Conservation (phyloP, 2,113 vertebrate species). For the Oncorhynchus tshawytscha region DNA sequence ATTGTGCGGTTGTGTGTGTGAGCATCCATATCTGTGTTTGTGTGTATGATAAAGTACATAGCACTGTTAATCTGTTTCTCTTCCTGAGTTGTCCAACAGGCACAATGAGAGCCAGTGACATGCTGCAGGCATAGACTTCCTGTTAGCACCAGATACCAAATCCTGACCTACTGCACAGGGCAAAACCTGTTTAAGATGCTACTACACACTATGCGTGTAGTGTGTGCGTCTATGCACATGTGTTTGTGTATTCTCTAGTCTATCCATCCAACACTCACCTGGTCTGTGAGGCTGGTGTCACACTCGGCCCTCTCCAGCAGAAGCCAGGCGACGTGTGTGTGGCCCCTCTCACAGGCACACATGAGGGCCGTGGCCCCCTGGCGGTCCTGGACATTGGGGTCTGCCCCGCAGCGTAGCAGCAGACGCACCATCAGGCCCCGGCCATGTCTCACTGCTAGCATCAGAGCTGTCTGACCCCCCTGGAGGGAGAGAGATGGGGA, state of each 20-base stretch:
- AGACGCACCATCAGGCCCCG: constrained; percentile 80
- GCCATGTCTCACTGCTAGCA: constrained; percentile 87
- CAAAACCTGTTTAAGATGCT: too few species aligned
- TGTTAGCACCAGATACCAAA: too few species aligned
- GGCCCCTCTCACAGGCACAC: constrained; percentile 85
- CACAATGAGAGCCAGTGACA: too few species aligned
- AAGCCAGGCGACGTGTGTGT: constrained; percentile 78
- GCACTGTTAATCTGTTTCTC: too few species aligned
- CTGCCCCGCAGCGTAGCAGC: constrained; percentile 77
- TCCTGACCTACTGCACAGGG: too few species aligned
- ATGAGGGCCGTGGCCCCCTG: constrained; percentile 87
- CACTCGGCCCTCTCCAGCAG: constrained; percentile 81
- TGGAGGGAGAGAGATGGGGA: constrained; percentile 39
- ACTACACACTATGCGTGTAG: not conserved
- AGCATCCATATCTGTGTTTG: not conserved
- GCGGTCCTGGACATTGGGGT: constrained; percentile 79
- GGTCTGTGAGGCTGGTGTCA: constrained; percentile 75
- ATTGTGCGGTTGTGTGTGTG: not conserved
- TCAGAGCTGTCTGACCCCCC: constrained; percentile 87
- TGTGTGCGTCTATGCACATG: not conserved
- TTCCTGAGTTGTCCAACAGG: too few species aligned
- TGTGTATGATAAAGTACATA: not conserved
- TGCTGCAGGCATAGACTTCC: too few species aligned
- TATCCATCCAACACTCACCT: constrained; percentile 65
- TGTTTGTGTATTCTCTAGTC: not conserved